These are phyloP conservation scores for Serinus canaria DNA, from an alignment of 2,113 vertebrate species.

Conservation along the genomic window DNA sequence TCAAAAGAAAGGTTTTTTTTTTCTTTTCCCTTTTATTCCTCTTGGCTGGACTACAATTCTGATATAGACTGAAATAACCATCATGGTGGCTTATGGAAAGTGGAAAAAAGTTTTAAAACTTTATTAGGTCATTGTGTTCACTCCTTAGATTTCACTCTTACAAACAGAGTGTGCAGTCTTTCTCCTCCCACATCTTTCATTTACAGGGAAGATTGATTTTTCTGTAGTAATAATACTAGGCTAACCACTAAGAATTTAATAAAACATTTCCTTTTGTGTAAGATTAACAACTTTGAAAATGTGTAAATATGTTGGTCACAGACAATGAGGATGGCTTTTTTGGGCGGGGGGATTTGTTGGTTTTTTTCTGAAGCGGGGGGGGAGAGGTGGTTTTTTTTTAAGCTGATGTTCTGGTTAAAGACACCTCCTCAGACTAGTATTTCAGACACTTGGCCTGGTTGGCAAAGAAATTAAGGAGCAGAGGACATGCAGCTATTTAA, in stretches of 20 bases:
- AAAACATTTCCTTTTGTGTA: not conserved
- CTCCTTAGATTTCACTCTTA: not conserved
- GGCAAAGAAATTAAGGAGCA: not conserved
- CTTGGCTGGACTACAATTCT: not conserved
- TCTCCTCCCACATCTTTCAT: not conserved
- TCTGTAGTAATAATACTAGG: not conserved
- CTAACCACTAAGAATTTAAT: not conserved
- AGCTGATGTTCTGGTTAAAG: not conserved
- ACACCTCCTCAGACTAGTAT: not conserved
- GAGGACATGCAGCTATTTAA: not conserved
- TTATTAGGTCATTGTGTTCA: not conserved
- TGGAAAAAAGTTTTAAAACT: not conserved
- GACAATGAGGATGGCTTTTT: not conserved
- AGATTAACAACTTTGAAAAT: not conserved
- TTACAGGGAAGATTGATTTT: not conserved
- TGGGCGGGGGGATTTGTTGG: too few species aligned
- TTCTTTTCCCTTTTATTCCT: not conserved
- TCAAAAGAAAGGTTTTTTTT: not conserved
- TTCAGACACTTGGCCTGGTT: not conserved
- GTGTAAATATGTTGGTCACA: not conserved
- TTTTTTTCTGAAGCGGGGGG: too few species aligned
- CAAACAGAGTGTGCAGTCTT: not conserved
- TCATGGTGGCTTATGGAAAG: not conserved
- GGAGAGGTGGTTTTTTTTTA: not conserved
- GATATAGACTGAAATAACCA: not conserved